A percentile compares a stretch with the other conserved stretches of the same genome.
Conservation (phyloP, 35 echinoderm and acorn worm species). For the Stichopus chloronotus region DNA sequence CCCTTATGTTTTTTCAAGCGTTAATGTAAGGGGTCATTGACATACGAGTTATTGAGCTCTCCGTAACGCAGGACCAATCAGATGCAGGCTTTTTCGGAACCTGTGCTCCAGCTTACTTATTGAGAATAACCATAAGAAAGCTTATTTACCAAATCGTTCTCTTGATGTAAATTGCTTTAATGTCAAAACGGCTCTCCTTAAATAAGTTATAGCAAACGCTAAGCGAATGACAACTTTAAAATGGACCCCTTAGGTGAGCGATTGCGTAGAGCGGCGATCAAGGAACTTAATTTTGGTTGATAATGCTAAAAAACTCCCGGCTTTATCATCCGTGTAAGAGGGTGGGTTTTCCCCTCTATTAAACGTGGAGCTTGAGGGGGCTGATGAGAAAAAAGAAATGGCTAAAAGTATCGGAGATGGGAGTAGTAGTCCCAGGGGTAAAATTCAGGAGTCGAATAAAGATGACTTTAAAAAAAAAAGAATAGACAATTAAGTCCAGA, state of each 20-base stretch:
- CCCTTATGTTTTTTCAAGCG: constrained; percentile 22
- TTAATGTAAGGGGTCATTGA: constrained; percentile 39
- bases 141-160: constrained; percentile 37
- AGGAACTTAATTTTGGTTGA: constrained; percentile 43
- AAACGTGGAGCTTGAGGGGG: constrained; percentile 39
- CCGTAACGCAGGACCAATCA: constrained; percentile 6
- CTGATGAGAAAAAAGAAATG: background rate
- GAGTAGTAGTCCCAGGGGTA: constrained; percentile 24
- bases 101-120: background rate
- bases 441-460: constrained; percentile 23
- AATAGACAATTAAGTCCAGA: constrained; percentile 41
- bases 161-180: constrained; percentile 56
- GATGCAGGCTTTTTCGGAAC: constrained; percentile 30
- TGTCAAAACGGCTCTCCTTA: constrained; percentile 47
- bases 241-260: constrained; percentile 50
- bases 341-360: constrained; percentile 50
- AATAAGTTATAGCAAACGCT: constrained; percentile 43
- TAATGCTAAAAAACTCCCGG: constrained; percentile 37
- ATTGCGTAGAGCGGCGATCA: constrained; percentile 40
- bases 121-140: background rate
- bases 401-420: constrained; percentile 28
- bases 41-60: constrained; percentile 47
- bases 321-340: constrained; percentile 45
- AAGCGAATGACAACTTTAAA: constrained; percentile 43
- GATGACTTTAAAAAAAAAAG: constrained; percentile 22